A percentile compares a stretch with the other conserved stretches of the same genome.
These are phyloP conservation scores for Diuraphis noxia DNA, from an alignment of 1,140 invertebrate genomes.

Conservation along the genomic window DNA sequence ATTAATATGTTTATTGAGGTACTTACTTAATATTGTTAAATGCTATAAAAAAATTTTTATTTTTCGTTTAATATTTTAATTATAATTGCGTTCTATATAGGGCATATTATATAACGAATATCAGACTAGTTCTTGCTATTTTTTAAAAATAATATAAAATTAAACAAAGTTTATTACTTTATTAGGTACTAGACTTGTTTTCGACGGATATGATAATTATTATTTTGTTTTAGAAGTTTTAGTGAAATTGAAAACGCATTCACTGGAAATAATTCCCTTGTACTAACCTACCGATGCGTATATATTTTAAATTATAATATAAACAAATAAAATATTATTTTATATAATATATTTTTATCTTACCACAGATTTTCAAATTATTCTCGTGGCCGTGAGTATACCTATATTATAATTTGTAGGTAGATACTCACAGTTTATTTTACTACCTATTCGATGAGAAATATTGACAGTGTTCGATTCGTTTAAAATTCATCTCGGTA, in stretches of 20 bases:
- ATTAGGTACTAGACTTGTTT: background rate
- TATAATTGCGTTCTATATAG: no score
- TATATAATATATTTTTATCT: background rate
- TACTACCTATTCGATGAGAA: no score
- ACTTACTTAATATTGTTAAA: no score
- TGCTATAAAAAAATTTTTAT: no score
- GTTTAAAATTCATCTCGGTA: background rate
- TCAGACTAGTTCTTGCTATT: background rate
- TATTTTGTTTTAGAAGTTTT: background rate
- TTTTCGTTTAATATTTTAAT: no score
- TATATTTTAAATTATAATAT: conserved; percentile 13
- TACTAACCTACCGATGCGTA: background rate
- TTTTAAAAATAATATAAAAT: background rate
- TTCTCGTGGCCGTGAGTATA: no score
- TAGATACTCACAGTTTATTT: background rate
- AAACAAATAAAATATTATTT: background rate
- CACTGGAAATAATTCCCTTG: background rate
- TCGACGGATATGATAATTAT: background rate
- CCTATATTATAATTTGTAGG: no score
- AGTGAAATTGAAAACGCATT: conserved; percentile 8
- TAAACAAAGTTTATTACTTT: background rate
- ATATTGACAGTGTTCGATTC: background rate
- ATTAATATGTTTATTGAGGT: no score
- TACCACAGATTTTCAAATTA: background rate
- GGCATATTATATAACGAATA: background rate